Conservation (phyloP, 2,888 invertebrate species). For the Apeira syringaria region DNA sequence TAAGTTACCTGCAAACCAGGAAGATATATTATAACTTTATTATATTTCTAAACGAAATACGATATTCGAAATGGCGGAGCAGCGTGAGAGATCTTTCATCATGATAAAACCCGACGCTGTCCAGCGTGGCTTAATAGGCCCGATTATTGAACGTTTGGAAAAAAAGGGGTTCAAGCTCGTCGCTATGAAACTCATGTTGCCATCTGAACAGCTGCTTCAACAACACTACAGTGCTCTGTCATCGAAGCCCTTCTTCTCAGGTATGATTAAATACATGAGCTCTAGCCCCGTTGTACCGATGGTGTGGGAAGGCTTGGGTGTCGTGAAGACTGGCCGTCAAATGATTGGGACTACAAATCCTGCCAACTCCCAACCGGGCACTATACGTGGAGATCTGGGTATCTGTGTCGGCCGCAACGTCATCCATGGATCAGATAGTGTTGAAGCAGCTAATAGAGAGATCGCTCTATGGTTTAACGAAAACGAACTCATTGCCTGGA, state of each 20-base stretch:
- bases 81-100: slow-evolving; percentile 97
- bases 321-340: slow-evolving; percentile 96
- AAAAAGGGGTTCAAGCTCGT: slow-evolving; percentile 98
- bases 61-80: slow-evolving; percentile 88
- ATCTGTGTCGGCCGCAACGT: slow-evolving; percentile 98
- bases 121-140: slow-evolving; percentile 97
- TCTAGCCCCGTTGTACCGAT: slow-evolving; percentile 97
- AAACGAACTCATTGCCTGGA: slow-evolving; percentile 93
- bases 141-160: slow-evolving; percentile 98
- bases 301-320: slow-evolving; percentile 98
- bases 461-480: slow-evolving; percentile 97
- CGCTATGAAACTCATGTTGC: slow-evolving; percentile 96
- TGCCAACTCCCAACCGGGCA: slow-evolving; percentile 96
- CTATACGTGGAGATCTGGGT: slow-evolving; percentile 98
- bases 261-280: slow-evolving; percentile 96
- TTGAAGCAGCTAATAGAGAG: slow-evolving; percentile 98
- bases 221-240: slow-evolving; percentile 97
- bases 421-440: slow-evolving; percentile 98
- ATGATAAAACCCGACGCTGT: slow-evolving; percentile 99
- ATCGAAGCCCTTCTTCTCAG: slow-evolving; percentile 95
- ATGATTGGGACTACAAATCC: slow-evolving; percentile 99
- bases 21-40: slow-evolving; percentile 41
- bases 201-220: slow-evolving; percentile 92
- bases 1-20: too few relatives aligned
- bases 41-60: slow-evolving; percentile 35